A percentile compares a stretch with the other conserved stretches of the same genome.
These are phyloP conservation scores for Melinaea menophilus DNA, from an alignment of 2,888 invertebrate genomes.

Conservation along the genomic window DNA sequence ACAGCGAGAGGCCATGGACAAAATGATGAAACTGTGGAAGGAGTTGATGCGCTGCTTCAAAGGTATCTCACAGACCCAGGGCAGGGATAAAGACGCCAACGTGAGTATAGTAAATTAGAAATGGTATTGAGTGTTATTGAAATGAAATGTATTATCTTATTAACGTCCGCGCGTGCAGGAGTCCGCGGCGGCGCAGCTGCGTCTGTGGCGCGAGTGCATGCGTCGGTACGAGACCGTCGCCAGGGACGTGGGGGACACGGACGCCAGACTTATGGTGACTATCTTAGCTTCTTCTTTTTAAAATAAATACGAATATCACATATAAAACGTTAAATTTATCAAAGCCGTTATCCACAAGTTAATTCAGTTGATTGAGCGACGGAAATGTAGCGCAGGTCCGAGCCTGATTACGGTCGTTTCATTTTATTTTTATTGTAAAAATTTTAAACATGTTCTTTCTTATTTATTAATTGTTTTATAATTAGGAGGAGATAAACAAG, in stretches of 20 bases:
- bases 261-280: conserved; percentile 66
- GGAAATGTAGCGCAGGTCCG: too few species aligned
- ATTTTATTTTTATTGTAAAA: too few species aligned
- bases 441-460: too few species aligned
- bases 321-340: too few species aligned
- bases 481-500: conserved; percentile 68
- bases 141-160: too few species aligned
- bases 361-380: too few species aligned
- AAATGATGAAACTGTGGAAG: conserved; percentile 74
- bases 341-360: too few species aligned
- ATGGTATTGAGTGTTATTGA: too few species aligned
- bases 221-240: conserved; percentile 70
- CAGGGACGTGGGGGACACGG: conserved; percentile 70
- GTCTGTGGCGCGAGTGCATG: conserved; percentile 72
- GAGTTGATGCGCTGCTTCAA: conserved; percentile 72
- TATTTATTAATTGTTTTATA: background rate
- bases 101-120: conserved; percentile 37
- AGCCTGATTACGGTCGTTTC: too few species aligned
- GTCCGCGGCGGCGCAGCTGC: conserved; percentile 64
- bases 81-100: conserved; percentile 48
- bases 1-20: conserved; percentile 71
- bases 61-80: conserved; percentile 54
- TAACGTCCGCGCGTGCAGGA: conserved; percentile 50
- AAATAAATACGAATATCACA: too few species aligned
- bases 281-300: background rate